These are phyloP conservation scores for Drosophila yooni DNA, from an alignment of 2,888 invertebrate genomes.

Conservation along the genomic window DNA sequence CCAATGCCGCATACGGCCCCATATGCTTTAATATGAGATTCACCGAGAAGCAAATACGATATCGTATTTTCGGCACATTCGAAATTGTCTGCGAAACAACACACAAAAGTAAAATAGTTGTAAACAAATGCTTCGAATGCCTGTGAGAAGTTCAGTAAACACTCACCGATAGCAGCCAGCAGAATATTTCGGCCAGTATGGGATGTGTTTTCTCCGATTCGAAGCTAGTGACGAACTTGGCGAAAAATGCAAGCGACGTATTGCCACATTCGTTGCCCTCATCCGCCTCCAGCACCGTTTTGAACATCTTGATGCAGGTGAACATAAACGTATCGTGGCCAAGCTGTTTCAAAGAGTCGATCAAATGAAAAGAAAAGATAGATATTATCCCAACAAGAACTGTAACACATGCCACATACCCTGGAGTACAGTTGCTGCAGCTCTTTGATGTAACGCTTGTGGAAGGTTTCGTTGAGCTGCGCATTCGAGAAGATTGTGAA, in stretches of 20 bases:
- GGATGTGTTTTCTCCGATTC: constrained; percentile 85
- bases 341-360: constrained; percentile 83
- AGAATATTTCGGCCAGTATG: constrained; percentile 73
- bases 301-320: constrained; percentile 88
- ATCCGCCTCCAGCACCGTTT: constrained; percentile 88
- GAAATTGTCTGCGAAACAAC: constrained; percentile 84
- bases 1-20: constrained; percentile 91
- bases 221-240: constrained; percentile 89
- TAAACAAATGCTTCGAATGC: neutral
- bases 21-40: constrained; percentile 90
- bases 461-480: constrained; percentile 88
- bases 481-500: constrained; percentile 87
- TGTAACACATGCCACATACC: constrained; percentile 84
- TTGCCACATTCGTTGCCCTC: constrained; percentile 90
- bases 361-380: neutral
- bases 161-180: constrained; percentile 78
- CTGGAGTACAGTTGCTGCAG: constrained; percentile 88
- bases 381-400: neutral
- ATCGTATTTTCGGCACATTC: constrained; percentile 87
- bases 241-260: constrained; percentile 89
- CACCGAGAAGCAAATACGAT: constrained; percentile 91
- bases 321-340: constrained; percentile 87
- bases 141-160: constrained; percentile 17
- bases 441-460: constrained; percentile 88
- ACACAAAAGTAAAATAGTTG: constrained; percentile 1